phyloP scores from a whole-genome alignment of 2,797 vertebrate species.

The Malacoraja senta region DNA sequence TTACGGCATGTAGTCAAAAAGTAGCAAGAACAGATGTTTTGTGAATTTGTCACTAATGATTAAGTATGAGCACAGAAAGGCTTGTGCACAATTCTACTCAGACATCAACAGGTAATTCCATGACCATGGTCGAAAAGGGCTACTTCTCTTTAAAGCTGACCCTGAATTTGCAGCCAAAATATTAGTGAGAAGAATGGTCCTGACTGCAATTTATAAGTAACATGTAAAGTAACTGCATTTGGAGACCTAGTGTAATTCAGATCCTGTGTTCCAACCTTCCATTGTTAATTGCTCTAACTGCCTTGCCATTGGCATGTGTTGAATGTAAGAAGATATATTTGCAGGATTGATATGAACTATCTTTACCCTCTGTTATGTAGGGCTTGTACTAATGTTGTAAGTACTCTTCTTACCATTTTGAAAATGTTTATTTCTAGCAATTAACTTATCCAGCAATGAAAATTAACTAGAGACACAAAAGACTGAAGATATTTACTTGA shows the following conservation, averaged over 20 bases:
- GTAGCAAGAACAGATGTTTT: neutral
- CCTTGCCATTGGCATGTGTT: neutral
- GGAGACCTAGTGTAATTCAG: neutral
- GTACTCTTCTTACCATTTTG: neutral
- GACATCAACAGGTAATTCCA: neutral
- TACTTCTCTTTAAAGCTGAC: neutral
- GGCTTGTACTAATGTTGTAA: neutral
- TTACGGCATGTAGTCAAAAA: constrained; percentile 1
- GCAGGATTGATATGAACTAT: neutral
- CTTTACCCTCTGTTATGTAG: neutral
- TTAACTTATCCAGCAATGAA: neutral
- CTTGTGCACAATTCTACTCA: neutral
- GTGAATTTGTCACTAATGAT: neutral
- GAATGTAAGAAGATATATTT: neutral
- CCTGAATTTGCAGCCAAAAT: neutral
- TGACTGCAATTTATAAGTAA: neutral
- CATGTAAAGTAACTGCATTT: neutral
- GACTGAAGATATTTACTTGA: no score
- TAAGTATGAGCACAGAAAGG: neutral
- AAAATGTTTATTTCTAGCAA: neutral
- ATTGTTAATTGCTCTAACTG: no score
- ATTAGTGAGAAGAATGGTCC: neutral
- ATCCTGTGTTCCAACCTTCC: no score
- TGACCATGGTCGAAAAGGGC: neutral
- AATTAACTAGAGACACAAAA: neutral